These are phyloP conservation scores for Anableps anableps DNA, from an alignment of 2,797 vertebrate species.

Conservation along the genomic window DNA sequence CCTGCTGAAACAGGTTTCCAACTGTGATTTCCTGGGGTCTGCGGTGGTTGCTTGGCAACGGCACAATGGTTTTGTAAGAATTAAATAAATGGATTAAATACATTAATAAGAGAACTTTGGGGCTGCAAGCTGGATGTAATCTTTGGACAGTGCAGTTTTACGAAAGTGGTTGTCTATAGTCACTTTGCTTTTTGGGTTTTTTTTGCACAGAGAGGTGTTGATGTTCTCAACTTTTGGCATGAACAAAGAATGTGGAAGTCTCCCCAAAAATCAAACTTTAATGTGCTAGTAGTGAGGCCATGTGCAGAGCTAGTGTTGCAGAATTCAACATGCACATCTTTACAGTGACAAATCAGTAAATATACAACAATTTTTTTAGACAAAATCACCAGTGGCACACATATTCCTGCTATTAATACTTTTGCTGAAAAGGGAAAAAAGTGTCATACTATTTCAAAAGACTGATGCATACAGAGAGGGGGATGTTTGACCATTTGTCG, in stretches of 20 bases:
- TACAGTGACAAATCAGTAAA: background rate
- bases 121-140: slow-evolving; percentile 1
- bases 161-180: background rate
- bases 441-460: background rate
- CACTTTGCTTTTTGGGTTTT: background rate
- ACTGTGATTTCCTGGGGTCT: slow-evolving; percentile 3
- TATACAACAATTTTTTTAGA: background rate
- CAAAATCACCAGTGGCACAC: background rate
- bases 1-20: slow-evolving; percentile 16
- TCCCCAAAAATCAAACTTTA: slow-evolving; percentile 6
- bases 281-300: background rate
- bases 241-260: background rate
- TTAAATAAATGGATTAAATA: slow-evolving; percentile 24
- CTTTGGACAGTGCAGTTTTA: background rate
- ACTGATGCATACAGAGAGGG: background rate
- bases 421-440: background rate
- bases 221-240: background rate
- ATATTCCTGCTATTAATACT: background rate
- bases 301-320: slow-evolving; percentile 3
- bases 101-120: slow-evolving; percentile 26
- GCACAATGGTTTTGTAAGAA: slow-evolving; percentile 24
- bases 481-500: background rate
- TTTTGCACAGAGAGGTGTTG: background rate
- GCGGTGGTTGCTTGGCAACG: slow-evolving; percentile 16
- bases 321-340: background rate